Evolutionary conservation across 2,888 invertebrate species (phyloP), one percentile per base, ranked within the genome.

Genomic region (Hyppa rectilinea): DNA sequence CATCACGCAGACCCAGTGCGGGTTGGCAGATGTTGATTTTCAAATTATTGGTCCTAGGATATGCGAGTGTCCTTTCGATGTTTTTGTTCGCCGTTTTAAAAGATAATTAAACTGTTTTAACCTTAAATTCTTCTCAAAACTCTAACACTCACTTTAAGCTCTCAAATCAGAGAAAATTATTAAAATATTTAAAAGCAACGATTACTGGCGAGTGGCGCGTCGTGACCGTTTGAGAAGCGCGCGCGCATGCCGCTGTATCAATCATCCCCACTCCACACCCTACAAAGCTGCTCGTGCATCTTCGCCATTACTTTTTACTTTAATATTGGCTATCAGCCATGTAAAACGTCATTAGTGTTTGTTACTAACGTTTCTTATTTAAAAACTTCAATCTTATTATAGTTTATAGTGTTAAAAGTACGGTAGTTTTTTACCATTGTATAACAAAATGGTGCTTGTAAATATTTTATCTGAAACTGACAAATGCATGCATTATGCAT

Each of bases 221-320:
- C 80, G 75, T 76, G 83, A 80, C 71, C 66, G 71, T 71, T 69
- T 65, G 75, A 49, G 55, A 55, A 20, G 71, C 66, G 65, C 70
- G 64, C 70, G 75, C 81, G 68, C 64, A 66, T 66, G 71, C 73
- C 60, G 67, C 73, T 73, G 71, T 80, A 85, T 85, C 83, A 85
- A 85, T 85, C 86, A 85, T 78, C 80, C 85, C 81, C 80, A 78
- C 83, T 58, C 81, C 85, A 85, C 85, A 86, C 77, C 73, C 73
- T 49, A 75, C 78, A 75, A 74, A 75, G 62, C 71, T 75, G 59
- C 59, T 78, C 75, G 73, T 82, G 78, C 56, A 78, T 71, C 78
- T 70, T 80, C 59, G 71, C 71, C 75, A 83, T 73, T 64, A 67
- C 49, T 59, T 83, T 76, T 79, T 70, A 55, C 59, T 45, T 71